Evolutionary conservation across 2,888 invertebrate species (phyloP).

Genomic region (Physocephala rufipes): DNA sequence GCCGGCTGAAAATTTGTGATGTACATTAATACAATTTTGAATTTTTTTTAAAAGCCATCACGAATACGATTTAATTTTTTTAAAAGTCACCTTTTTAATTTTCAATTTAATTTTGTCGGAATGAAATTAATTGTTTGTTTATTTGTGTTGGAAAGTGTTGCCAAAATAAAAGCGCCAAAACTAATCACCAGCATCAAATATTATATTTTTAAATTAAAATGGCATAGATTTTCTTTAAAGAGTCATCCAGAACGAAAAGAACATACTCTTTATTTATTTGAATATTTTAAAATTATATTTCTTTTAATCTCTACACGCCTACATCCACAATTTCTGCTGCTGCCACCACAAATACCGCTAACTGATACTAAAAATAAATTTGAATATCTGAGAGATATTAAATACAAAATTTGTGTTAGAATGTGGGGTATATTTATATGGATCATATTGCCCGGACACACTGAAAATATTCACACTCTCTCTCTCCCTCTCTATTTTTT

Average conservation of each 20-base stretch:
- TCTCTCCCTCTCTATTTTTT: too few species aligned
- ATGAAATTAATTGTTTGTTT: background rate
- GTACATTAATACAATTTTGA: background rate
- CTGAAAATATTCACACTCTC: slow-evolving; percentile 7
- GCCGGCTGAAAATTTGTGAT: slow-evolving; percentile 27
- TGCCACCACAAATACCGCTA: background rate
- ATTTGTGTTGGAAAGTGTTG: slow-evolving; percentile 10
- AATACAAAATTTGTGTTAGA: background rate
- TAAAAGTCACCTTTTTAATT: background rate
- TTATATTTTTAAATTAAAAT: too few species aligned
- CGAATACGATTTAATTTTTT: too few species aligned
- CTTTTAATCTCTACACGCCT: background rate
- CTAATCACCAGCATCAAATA: background rate
- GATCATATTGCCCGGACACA: slow-evolving; percentile 27
- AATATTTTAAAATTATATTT: background rate
- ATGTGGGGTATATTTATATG: background rate
- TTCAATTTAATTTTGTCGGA: background rate
- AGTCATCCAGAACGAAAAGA: slow-evolving; percentile 16
- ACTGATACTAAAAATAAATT: slow-evolving; percentile 28
- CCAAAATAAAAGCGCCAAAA: background rate
- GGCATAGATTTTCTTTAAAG: background rate
- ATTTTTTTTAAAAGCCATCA: too few species aligned
- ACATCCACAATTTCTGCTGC: slow-evolving; percentile 22
- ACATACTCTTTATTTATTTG: background rate
- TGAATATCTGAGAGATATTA: slow-evolving; percentile 4